Evolutionary conservation across 1,140 invertebrate species (phyloP).

Genomic region (Drosophila nannoptera): DNA sequence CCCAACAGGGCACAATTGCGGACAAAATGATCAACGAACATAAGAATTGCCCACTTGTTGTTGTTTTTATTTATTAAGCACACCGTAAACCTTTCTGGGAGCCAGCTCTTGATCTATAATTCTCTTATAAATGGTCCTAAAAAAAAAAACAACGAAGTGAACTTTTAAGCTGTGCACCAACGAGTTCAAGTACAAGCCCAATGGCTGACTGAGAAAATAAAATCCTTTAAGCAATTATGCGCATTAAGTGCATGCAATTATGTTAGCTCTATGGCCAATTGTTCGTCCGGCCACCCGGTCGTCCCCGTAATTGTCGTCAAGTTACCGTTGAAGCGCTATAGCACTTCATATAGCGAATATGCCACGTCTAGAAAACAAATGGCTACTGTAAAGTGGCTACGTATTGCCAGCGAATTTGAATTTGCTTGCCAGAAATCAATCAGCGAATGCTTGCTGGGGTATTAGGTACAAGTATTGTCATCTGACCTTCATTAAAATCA

Average conservation of each 20-base stretch:
- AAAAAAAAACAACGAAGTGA: conserved; percentile 34
- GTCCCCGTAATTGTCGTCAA: conserved; percentile 3
- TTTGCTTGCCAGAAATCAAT: conserved; percentile 64
- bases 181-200: conserved; percentile 64
- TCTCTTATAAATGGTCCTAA: too few species aligned
- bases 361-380: conserved; percentile 29
- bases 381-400: conserved; percentile 58
- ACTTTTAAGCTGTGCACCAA: conserved; percentile 36
- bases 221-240: conserved; percentile 40
- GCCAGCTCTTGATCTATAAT: conserved; percentile 18
- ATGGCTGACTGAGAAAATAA: conserved; percentile 40
- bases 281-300: conserved; percentile 5
- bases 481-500: conserved; percentile 64
- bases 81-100: neutral
- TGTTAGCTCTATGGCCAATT: conserved; percentile 30
- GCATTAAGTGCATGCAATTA: conserved; percentile 7
- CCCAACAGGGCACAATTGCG: conserved; percentile 51
- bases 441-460: conserved; percentile 55
- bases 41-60: conserved; percentile 11
- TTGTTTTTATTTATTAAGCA: conserved; percentile 5
- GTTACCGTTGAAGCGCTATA: neutral
- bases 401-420: conserved; percentile 38
- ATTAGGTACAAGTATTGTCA: conserved; percentile 59
- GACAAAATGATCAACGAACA: conserved; percentile 7
- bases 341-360: conserved; percentile 22